Evolutionary conservation across 2,888 invertebrate species (phyloP).

Genomic region (Leptopilina drosophilae): DNA sequence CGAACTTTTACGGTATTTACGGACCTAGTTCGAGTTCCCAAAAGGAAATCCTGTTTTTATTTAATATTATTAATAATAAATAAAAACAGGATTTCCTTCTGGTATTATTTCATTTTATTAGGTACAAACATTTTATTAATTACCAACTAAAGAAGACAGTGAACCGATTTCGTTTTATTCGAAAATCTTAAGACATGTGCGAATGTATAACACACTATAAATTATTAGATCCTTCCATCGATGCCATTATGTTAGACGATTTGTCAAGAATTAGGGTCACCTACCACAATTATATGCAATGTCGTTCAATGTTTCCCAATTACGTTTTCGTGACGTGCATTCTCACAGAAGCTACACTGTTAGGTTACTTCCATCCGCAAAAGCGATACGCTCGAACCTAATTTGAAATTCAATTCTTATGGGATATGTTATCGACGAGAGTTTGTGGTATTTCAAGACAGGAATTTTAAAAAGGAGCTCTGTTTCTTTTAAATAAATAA

Average conservation of each 20-base stretch:
- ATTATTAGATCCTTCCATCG: background rate
- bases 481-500: conserved; percentile 10
- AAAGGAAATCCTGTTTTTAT: too few relatives aligned
- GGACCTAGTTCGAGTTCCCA: too few relatives aligned
- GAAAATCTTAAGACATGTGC: too few relatives aligned
- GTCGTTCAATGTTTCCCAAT: conserved; percentile 40
- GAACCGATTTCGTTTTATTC: too few relatives aligned
- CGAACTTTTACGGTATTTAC: too few relatives aligned
- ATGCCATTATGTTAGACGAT: conserved; percentile 13
- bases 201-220: conserved; percentile 17
- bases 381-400: conserved; percentile 29
- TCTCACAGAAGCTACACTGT: conserved; percentile 26
- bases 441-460: conserved; percentile 29
- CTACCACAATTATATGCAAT: conserved; percentile 28
- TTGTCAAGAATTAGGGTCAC: conserved; percentile 35
- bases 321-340: conserved; percentile 30
- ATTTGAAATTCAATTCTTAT: conserved; percentile 37
- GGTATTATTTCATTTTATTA: too few relatives aligned
- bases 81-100: too few relatives aligned
- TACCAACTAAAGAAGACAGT: too few relatives aligned
- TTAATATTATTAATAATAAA: too few relatives aligned
- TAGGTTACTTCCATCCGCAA: conserved; percentile 34
- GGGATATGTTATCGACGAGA: conserved; percentile 15
- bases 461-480: conserved; percentile 13
- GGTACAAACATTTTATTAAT: too few relatives aligned